These are phyloP conservation scores for Coturnix japonica DNA, from an alignment of 2,113 vertebrate species.

Conservation along the genomic window DNA sequence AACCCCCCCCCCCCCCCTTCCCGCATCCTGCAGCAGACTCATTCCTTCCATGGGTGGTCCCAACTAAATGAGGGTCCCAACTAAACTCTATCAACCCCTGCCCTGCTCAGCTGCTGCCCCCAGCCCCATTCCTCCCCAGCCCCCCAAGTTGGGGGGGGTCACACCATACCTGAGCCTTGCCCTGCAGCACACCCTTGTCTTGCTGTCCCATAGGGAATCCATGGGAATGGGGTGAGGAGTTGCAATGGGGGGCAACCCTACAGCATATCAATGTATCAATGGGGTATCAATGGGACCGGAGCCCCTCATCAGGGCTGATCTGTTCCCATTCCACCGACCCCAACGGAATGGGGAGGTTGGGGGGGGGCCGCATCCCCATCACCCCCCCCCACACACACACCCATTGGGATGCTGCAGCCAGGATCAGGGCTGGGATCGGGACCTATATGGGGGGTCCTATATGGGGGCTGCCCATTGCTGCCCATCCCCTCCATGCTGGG, in stretches of 20 bases:
- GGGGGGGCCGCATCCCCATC: background rate
- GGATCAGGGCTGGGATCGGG: background rate
- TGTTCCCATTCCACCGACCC: background rate
- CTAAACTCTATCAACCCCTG: accelerated
- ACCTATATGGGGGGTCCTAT: accelerated
- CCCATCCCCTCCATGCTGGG: accelerated
- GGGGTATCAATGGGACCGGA: accelerated
- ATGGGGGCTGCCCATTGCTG: background rate
- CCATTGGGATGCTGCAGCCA: accelerated
- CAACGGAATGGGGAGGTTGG: background rate
- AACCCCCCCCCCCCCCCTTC: slow-evolving; percentile 40
- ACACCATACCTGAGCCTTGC: background rate
- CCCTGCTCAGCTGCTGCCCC: background rate
- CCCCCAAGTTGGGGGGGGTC: background rate
- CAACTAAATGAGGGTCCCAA: accelerated
- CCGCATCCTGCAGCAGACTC: slow-evolving; percentile 64
- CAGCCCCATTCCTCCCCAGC: background rate
- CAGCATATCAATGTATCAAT: no score
- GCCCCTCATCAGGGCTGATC: accelerated
- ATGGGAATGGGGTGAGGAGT: background rate
- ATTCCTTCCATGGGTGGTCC: slow-evolving; percentile 83
- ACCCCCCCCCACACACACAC: no score
- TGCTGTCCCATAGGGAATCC: background rate
- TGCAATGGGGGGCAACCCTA: background rate
- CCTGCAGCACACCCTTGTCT: background rate